Conservation (phyloP, 2,888 invertebrate genomes). For the Nineta flava region DNA sequence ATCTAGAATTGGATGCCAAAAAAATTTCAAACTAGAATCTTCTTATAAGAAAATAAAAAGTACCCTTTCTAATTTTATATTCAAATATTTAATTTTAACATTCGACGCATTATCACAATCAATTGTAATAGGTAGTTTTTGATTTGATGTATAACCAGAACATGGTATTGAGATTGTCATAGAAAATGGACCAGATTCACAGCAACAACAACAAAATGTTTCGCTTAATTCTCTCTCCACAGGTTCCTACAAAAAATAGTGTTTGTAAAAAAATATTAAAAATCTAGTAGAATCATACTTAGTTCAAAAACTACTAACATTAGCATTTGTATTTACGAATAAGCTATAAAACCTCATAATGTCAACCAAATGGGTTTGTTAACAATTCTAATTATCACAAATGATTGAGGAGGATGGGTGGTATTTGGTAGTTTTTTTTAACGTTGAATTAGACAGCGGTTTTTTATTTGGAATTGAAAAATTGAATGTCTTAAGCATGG, state of each 20-base stretch:
- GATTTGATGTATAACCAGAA: constrained; percentile 56
- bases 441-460: too few species aligned
- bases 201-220: background rate
- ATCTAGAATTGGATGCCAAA: too few species aligned
- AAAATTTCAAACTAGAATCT: too few species aligned
- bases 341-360: too few species aligned
- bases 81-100: constrained; percentile 33
- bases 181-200: background rate
- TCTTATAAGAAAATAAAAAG: constrained; percentile 17
- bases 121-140: constrained; percentile 47
- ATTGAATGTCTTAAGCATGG: too few species aligned
- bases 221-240: background rate
- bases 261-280: background rate
- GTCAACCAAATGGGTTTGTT: too few species aligned
- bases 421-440: too few species aligned
- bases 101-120: constrained; percentile 58
- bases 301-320: too few species aligned
- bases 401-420: too few species aligned
- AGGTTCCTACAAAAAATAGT: background rate
- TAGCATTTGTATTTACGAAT: too few species aligned
- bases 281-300: background rate
- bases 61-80: constrained; percentile 33
- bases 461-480: too few species aligned
- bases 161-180: background rate
- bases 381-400: too few species aligned